phyloP scores from a whole-genome alignment of 2,888 invertebrate genomes.

The Chironomus riparius region DNA sequence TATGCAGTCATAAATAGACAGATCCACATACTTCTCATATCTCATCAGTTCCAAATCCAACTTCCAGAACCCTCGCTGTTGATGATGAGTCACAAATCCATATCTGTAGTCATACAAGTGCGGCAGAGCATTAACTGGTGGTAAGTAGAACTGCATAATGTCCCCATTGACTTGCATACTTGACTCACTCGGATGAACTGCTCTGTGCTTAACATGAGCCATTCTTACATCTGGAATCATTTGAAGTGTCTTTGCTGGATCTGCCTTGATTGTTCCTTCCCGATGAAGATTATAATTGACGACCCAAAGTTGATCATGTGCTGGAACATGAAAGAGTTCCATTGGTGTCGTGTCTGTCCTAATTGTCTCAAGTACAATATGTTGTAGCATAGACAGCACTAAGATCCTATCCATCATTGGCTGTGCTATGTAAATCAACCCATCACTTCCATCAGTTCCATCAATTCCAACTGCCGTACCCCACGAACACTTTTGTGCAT shows the following conservation, averaged over 20 bases:
- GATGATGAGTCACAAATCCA: conserved; percentile 64
- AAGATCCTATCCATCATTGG: conserved; percentile 60
- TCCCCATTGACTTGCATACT: conserved; percentile 52
- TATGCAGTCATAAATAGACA: conserved; percentile 63
- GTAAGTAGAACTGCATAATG: conserved; percentile 55
- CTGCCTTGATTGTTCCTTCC: conserved; percentile 38
- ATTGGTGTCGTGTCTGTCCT: conserved; percentile 63
- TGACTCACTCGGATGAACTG: conserved; percentile 53
- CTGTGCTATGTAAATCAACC: conserved; percentile 62
- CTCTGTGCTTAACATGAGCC: conserved; percentile 49
- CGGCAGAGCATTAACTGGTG: conserved; percentile 42
- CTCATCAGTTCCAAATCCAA: conserved; percentile 60
- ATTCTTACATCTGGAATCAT: conserved; percentile 22
- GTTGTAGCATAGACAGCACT: conserved; percentile 61
- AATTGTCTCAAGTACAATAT: conserved; percentile 62
- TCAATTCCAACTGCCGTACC: conserved; percentile 62
- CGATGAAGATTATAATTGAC: conserved; percentile 44
- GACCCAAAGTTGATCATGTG: conserved; percentile 66
- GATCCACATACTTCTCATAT: conserved; percentile 60
- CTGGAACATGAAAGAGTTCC: conserved; percentile 57
- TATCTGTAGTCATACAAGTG: conserved; percentile 52
- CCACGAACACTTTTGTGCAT: conserved; percentile 59
- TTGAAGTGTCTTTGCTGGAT: conserved; percentile 12
- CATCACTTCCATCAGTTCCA: conserved; percentile 40
- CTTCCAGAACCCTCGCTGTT: conserved; percentile 63